These are phyloP conservation scores for Drosophila ochracea DNA, from an alignment of 2,888 invertebrate genomes.

Conservation along the genomic window DNA sequence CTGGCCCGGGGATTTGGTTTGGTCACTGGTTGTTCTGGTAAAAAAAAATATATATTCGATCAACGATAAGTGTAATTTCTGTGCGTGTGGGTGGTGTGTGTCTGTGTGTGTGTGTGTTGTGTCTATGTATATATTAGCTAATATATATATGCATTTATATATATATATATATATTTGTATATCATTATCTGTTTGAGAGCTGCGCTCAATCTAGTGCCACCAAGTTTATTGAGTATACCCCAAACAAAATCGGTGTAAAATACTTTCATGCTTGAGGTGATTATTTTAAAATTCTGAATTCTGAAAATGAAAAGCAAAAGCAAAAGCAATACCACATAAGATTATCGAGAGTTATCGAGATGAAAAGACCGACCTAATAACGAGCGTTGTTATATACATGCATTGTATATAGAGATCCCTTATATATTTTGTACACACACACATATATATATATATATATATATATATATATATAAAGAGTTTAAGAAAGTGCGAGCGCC, in stretches of 20 bases:
- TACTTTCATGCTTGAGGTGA: conserved; percentile 19
- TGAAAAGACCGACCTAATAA: conserved; percentile 7
- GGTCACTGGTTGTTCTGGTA: conserved; percentile 24
- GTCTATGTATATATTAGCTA: conserved; percentile 5
- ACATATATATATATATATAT: neutral
- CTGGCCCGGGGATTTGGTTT: conserved; percentile 10
- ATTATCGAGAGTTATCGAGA: conserved; percentile 17
- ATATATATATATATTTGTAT: neutral
- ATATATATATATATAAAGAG: conserved; percentile 13
- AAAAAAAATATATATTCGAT: neutral
- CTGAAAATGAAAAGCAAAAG: conserved; percentile 1
- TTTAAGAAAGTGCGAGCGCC: conserved; percentile 32
- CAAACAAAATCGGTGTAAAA: conserved; percentile 20
- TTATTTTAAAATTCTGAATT: conserved; percentile 14
- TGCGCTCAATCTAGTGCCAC: conserved; percentile 22
- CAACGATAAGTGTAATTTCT: conserved; percentile 13
- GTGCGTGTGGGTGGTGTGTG: conserved; percentile 25
- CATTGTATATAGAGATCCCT: conserved; percentile 1
- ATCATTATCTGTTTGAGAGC: conserved; percentile 30
- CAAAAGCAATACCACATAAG: conserved; percentile 32
- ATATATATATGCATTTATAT: neutral
- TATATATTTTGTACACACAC: conserved; percentile 18
- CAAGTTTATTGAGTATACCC: conserved; percentile 17
- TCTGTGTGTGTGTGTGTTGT: conserved; percentile 30
- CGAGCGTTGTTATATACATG: conserved; percentile 6